Evolutionary conservation across 2,797 vertebrate species (phyloP).

Genomic region (Sarcophilus harrisii): DNA sequence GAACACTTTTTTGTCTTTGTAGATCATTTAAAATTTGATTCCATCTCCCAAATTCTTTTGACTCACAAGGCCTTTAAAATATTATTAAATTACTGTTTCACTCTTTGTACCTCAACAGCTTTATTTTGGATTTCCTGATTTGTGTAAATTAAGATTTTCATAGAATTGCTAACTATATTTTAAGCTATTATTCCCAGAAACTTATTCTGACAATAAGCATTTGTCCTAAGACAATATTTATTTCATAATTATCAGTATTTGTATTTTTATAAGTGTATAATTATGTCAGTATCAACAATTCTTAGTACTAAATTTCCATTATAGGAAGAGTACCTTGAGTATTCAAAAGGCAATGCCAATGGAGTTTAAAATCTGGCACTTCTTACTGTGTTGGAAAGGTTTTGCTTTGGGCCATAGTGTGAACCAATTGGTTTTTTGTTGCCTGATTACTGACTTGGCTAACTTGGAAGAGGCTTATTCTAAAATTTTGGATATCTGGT

Average conservation of each 20-base stretch:
- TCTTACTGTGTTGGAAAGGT: neutral
- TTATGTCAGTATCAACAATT: neutral
- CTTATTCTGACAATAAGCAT: neutral
- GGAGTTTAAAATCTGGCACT: neutral
- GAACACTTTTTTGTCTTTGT: neutral
- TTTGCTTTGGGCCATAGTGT: neutral
- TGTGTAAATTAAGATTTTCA: neutral
- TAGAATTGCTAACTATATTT: neutral
- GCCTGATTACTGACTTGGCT: neutral
- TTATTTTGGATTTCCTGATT: neutral
- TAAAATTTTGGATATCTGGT: neutral
- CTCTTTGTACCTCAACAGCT: neutral
- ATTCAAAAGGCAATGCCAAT: neutral
- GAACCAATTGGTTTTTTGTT: neutral
- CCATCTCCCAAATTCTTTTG: neutral
- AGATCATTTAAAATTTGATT: neutral
- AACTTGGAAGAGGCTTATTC: neutral
- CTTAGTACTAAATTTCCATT: neutral
- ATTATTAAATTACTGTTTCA: neutral
- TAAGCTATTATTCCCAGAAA: neutral
- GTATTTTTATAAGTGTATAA: neutral
- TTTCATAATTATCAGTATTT: neutral
- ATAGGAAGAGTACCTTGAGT: neutral
- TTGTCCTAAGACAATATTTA: neutral
- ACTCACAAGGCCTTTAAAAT: neutral